Conservation (phyloP, 2,888 invertebrate species). For the Zonitis immaculata region DNA sequence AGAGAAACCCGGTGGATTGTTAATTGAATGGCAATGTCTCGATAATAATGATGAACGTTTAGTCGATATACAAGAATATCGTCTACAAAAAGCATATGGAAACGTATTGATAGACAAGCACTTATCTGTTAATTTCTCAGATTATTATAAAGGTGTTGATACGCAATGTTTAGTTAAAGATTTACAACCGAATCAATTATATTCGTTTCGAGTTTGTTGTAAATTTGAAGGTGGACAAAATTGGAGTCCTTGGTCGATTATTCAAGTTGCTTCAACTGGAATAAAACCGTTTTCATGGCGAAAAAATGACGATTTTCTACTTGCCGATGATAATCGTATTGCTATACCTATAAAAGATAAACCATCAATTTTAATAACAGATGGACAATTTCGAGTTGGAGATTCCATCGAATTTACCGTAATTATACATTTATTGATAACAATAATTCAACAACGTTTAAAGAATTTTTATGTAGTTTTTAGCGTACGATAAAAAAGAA, state of each 20-base stretch:
- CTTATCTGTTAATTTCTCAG: conserved; percentile 40
- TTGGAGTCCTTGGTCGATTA: conserved; percentile 55
- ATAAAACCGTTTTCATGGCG: conserved; percentile 52
- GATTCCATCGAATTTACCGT: conserved; percentile 54
- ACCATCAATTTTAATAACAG: conserved; percentile 49
- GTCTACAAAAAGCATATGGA: conserved; percentile 48
- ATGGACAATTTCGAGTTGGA: conserved; percentile 49
- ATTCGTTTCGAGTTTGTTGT: conserved; percentile 55
- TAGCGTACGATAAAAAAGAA: conserved; percentile 36
- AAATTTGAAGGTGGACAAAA: conserved; percentile 46
- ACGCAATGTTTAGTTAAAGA: conserved; percentile 50
- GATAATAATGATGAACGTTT: conserved; percentile 44
- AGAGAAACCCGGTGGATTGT: conserved; percentile 53
- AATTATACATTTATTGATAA: conserved; percentile 16
- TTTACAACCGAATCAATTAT: conserved; percentile 47
- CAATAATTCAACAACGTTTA: too few species aligned
- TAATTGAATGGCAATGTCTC: conserved; percentile 53
- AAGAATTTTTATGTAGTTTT: too few species aligned
- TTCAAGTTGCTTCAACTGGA: conserved; percentile 48
- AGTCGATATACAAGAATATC: conserved; percentile 48
- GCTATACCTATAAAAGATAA: conserved; percentile 45
- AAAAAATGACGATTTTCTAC: conserved; percentile 43
- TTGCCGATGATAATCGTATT: conserved; percentile 52
- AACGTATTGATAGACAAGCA: conserved; percentile 40
- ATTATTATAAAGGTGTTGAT: conserved; percentile 49